Conservation (phyloP, 2,113 vertebrate species). For the Nibea albiflora region DNA sequence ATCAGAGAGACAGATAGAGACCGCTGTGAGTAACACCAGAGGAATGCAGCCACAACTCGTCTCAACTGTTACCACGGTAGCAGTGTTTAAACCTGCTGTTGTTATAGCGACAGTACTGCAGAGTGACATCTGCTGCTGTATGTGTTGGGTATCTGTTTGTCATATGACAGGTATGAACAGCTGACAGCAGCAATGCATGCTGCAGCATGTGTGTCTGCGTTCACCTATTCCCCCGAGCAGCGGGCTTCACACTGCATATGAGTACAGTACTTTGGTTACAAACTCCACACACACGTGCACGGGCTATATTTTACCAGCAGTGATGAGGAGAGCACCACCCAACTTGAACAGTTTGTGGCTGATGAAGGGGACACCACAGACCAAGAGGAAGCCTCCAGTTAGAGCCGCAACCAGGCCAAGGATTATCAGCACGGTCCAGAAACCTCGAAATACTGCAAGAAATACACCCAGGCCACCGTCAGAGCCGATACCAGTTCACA, state of each 20-base stretch:
- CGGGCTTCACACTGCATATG: constrained; percentile 9
- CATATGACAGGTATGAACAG: constrained; percentile 67
- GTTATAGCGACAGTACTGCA: constrained; percentile 41
- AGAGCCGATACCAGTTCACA: background rate
- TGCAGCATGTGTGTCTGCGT: constrained; percentile 29
- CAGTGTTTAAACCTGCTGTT: constrained; percentile 67
- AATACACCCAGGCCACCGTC: constrained; percentile 32
- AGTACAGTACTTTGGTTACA: background rate
- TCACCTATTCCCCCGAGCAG: constrained; percentile 6
- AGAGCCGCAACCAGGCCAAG: constrained; percentile 82
- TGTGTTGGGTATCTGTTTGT: constrained; percentile 23
- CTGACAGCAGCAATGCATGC: constrained; percentile 54
- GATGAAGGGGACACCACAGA: constrained; percentile 88
- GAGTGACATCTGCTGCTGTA: constrained; percentile 49
- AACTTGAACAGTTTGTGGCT: constrained; percentile 85
- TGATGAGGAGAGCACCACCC: constrained; percentile 87
- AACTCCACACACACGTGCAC: constrained; percentile 23
- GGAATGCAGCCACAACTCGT: constrained; percentile 44
- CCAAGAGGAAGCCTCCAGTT: constrained; percentile 85
- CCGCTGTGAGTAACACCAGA: constrained; percentile 25
- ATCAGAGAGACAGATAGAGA: constrained; percentile 9
- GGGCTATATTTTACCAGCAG: constrained; percentile 81
- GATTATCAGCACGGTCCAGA: constrained; percentile 90
- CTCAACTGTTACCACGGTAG: constrained; percentile 36
- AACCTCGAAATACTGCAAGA: constrained; percentile 88